Percentiles rank a stretch among this genome's conserved stretches.
phyloP scores from a whole-genome alignment of 2,888 invertebrate genomes.

The Nomada ruficornis region DNA sequence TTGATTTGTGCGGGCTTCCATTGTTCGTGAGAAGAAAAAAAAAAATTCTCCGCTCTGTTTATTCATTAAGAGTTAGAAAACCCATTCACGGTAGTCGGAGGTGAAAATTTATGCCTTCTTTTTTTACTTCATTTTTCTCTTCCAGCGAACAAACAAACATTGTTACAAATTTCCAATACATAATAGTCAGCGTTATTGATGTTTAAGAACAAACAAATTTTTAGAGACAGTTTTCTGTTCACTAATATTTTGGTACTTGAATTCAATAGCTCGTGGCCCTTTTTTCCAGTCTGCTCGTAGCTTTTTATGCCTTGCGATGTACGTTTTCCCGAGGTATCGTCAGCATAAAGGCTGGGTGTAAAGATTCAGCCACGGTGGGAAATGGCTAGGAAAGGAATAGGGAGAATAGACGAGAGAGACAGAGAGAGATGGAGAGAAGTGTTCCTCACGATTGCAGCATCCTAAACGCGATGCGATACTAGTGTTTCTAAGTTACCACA shows the following conservation, averaged over 20 bases:
- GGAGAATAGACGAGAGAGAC: not conserved
- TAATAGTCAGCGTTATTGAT: no score
- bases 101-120: not conserved
- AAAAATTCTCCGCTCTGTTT: not conserved
- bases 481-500: not conserved
- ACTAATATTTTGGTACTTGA: not conserved
- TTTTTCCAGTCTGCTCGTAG: conserved; percentile 12
- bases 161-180: no score
- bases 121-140: no score
- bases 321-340: conserved; percentile 31
- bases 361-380: conserved; percentile 9
- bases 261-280: conserved; percentile 2
- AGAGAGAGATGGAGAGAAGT: no score
- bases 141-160: no score
- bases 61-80: conserved; percentile 38
- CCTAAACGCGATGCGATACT: not conserved
- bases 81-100: conserved; percentile 2
- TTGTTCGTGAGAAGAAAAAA: not conserved
- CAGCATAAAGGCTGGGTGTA: conserved; percentile 21
- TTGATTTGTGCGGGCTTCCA: conserved; percentile 20
- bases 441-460: not conserved
- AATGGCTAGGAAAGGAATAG: not conserved
- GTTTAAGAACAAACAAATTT: not conserved
- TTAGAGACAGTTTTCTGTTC: not conserved
- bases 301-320: conserved; percentile 25